phyloP scores from a whole-genome alignment of 2,113 vertebrate species.

The Neoarius graeffei region DNA sequence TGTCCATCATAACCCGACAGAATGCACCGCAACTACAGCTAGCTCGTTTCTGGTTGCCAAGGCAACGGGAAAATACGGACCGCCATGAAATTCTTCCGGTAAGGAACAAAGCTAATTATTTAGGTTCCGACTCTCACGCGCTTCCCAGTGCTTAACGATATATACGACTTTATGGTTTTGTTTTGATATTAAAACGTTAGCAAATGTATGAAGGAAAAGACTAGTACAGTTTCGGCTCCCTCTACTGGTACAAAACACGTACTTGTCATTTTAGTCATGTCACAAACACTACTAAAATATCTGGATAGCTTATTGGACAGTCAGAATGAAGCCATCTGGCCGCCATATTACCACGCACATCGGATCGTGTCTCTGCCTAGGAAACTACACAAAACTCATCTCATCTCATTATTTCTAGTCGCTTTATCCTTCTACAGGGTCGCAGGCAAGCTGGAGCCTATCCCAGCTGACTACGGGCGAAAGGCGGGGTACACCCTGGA shows the following conservation, averaged over 20 bases:
- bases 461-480: too few species aligned
- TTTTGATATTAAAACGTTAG: background rate
- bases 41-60: constrained; percentile 60
- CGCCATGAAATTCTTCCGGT: constrained; percentile 36
- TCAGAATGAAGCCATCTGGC: too few species aligned
- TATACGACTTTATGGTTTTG: background rate
- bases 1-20: constrained; percentile 60
- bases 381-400: too few species aligned
- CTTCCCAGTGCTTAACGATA: background rate
- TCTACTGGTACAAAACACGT: background rate
- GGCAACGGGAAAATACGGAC: constrained; percentile 65
- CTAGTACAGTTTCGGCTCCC: background rate
- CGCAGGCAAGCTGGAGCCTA: too few species aligned
- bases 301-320: too few species aligned
- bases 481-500: too few species aligned
- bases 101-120: background rate
- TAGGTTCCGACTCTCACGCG: constrained; percentile 58
- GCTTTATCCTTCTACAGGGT: too few species aligned
- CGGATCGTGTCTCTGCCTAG: too few species aligned
- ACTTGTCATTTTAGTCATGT: background rate
- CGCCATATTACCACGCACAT: too few species aligned
- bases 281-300: background rate
- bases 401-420: too few species aligned
- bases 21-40: background rate
- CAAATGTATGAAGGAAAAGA: background rate